Base-by-base conservation (phyloP, 2,888 invertebrate species). In the Agrochola lota region DNA sequence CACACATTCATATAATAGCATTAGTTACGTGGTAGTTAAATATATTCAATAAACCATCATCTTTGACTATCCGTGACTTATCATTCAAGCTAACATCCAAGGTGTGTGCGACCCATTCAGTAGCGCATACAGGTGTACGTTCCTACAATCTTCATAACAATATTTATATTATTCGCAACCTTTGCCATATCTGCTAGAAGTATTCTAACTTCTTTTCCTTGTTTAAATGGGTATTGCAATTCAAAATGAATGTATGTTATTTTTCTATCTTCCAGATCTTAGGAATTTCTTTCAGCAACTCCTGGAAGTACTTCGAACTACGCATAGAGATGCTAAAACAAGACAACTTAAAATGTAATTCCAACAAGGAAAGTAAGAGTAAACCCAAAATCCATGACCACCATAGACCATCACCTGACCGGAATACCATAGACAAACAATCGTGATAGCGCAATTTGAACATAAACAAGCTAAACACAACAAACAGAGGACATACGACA, bases 401-500 rank as follows among this genome's bases (percentile, higher is more conserved):
- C 64, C 64, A 77, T 57, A 64, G 20, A 55, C 5, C n/a, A 63
- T 89, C 87, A 89, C 81, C 75, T 85, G 85, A 88, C 84, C 84
- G 82, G 75, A 88, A 86, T 82, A 84, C 70, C 76, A 83, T 74
- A 73, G 76, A 11, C 49, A 78, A 80, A 85, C 74, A 85, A 84
- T 93, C 94, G 94, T 94, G 94, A 91, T 86, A 76, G 49, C 64
- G 85, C 84, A 89, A 92, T 93, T 62, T 84, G 59, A 69, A 71
- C 63, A 77, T 60, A 87, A 85, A 89, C 69, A 75, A 78, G 84
- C 74, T 75, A 74, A 87, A 73, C 80, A 87, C 71, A 70, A 69
- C 84, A 91, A 90, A 91, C 88, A 91, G 87, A 90, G 84, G 94
- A 94, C 94, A 94, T 86, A 91, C 92, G 94, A 93, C 94, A 93